phyloP scores from a whole-genome alignment of 2,113 vertebrate genomes.

The Calidris pugnax region DNA sequence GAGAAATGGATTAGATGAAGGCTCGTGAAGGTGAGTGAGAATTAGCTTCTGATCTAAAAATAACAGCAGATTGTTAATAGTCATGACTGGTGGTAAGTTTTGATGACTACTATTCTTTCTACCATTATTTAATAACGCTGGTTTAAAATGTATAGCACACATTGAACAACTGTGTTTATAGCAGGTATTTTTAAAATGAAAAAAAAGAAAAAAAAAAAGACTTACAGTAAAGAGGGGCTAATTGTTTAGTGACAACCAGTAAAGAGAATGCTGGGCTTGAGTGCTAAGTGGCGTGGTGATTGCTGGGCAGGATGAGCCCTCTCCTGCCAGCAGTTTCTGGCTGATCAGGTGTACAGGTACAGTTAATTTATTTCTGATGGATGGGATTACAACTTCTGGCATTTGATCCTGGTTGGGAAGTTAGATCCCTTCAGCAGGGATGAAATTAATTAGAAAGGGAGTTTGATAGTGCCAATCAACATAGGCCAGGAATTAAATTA shows the following conservation, averaged over 20 bases:
- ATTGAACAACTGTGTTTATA: background rate
- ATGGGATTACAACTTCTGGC: background rate
- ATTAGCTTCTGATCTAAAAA: conserved; percentile 45
- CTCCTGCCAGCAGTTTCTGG: background rate
- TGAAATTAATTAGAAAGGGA: background rate
- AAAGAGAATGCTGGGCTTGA: background rate
- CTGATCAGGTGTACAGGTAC: background rate
- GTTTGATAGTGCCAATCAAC: background rate
- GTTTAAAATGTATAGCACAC: background rate
- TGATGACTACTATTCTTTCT: background rate
- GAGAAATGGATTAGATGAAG: conserved; percentile 33
- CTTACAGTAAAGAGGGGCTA: background rate
- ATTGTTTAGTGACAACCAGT: background rate
- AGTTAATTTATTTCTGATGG: background rate
- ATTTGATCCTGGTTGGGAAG: background rate
- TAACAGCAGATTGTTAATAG: conserved; percentile 31
- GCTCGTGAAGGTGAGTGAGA: conserved; percentile 27
- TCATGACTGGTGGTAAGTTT: background rate
- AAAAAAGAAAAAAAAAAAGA: background rate
- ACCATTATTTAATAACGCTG: background rate
- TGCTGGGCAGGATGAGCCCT: background rate
- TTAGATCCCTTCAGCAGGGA: background rate
- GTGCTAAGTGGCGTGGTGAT: background rate
- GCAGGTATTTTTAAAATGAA: background rate
- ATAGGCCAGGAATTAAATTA: background rate